Conservation (phyloP, 1,140 invertebrate genomes). For the Aplysia californica region DNA sequence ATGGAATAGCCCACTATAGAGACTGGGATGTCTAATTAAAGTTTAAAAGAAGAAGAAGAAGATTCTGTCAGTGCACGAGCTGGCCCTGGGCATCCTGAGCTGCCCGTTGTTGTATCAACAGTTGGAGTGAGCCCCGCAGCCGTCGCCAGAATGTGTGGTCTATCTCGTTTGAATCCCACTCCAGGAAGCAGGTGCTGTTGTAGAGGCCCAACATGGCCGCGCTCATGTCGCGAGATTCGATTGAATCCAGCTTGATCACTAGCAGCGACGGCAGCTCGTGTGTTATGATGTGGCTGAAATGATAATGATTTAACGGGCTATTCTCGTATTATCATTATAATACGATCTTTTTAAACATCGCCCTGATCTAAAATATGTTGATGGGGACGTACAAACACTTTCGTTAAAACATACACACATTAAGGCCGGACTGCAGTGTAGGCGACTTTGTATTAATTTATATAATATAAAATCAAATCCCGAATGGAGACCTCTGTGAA, state of each 20-base stretch:
- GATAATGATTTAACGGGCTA: not conserved
- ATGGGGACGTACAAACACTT: not conserved
- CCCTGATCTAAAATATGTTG: not conserved
- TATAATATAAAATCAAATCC: not conserved
- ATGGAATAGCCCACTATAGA: too few relatives aligned
- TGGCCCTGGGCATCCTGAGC: too few relatives aligned
- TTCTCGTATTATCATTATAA: not conserved
- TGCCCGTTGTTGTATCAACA: too few relatives aligned
- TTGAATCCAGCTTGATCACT: not conserved
- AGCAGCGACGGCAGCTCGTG: constrained; percentile 7
- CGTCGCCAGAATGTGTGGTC: too few relatives aligned
- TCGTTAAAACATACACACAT: not conserved
- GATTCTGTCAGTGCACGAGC: too few relatives aligned
- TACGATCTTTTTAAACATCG: not conserved
- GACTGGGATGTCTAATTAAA: too few relatives aligned
- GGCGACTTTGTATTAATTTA: not conserved
- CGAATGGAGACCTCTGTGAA: too few relatives aligned
- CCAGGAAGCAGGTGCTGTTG: not conserved
- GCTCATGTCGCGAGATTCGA: constrained; percentile 7
- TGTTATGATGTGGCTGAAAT: not conserved
- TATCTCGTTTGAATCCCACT: too few relatives aligned
- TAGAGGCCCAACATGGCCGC: not conserved
- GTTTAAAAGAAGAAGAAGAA: too few relatives aligned
- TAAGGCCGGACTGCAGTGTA: not conserved
- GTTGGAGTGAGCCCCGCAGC: too few relatives aligned